Evolutionary conservation across 2,113 vertebrate genomes (phyloP).

Genomic region (Chauna torquata): DNA sequence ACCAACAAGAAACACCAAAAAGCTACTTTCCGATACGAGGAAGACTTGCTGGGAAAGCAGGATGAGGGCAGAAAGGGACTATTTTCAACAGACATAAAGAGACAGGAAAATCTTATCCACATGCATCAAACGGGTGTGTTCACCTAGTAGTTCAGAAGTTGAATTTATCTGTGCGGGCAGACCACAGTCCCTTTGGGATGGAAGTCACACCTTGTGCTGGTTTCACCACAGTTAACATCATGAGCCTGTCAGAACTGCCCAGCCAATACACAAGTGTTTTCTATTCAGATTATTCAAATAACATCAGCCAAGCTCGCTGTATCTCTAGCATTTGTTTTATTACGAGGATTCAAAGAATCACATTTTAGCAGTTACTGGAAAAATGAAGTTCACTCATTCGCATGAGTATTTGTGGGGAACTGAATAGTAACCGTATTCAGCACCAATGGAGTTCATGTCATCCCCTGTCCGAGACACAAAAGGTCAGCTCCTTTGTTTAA

Average conservation of each 20-base stretch:
- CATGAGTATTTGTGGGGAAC: background rate
- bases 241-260: background rate
- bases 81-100: background rate
- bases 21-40: constrained; percentile 12
- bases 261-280: background rate
- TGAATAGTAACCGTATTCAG: background rate
- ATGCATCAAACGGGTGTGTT: background rate
- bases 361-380: background rate
- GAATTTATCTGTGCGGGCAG: background rate
- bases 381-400: background rate
- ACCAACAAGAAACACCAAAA: constrained; percentile 10
- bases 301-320: background rate
- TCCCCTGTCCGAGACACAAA: background rate
- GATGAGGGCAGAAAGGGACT: background rate
- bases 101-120: background rate
- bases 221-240: background rate
- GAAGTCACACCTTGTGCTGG: background rate
- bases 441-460: background rate
- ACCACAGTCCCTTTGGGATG: background rate
- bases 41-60: constrained; percentile 38
- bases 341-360: background rate
- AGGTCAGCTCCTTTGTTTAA: background rate
- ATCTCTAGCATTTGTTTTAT: background rate
- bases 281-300: background rate
- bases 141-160: background rate